Conservation (phyloP, 2,797 vertebrate species). For the Scleropages formosus region DNA sequence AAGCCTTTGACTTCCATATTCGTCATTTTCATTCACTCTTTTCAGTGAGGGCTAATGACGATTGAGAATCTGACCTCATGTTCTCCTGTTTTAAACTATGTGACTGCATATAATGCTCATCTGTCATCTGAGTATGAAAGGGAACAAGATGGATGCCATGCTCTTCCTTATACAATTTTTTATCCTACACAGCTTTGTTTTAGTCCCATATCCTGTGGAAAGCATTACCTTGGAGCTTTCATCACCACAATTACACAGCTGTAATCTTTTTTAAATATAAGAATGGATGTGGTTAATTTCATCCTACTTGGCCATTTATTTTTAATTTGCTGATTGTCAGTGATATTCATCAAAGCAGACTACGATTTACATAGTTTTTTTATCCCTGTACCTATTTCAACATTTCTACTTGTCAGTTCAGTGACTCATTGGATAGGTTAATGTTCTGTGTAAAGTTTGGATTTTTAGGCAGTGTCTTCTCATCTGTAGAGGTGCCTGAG, state of each 20-base stretch:
- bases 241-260: too few species aligned
- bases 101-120: background rate
- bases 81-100: background rate
- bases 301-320: too few species aligned
- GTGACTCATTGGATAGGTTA: too few species aligned
- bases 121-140: background rate
- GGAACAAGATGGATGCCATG: slow-evolving; percentile 14
- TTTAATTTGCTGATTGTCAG: too few species aligned
- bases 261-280: too few species aligned
- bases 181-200: slow-evolving; percentile 5
- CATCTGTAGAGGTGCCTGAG: slow-evolving; percentile 60
- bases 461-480: slow-evolving; percentile 26
- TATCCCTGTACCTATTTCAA: slow-evolving; percentile 18
- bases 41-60: too few species aligned
- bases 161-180: background rate
- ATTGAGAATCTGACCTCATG: background rate
- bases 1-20: background rate
- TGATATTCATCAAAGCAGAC: too few species aligned
- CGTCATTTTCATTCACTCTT: background rate
- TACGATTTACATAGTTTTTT: background rate
- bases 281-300: too few species aligned
- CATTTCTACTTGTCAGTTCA: too few species aligned
- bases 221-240: too few species aligned
- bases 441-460: background rate
- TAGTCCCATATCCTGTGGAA: background rate